Base-by-base conservation (phyloP, 2,113 vertebrate species). In the Dolichotis patagonum region DNA sequence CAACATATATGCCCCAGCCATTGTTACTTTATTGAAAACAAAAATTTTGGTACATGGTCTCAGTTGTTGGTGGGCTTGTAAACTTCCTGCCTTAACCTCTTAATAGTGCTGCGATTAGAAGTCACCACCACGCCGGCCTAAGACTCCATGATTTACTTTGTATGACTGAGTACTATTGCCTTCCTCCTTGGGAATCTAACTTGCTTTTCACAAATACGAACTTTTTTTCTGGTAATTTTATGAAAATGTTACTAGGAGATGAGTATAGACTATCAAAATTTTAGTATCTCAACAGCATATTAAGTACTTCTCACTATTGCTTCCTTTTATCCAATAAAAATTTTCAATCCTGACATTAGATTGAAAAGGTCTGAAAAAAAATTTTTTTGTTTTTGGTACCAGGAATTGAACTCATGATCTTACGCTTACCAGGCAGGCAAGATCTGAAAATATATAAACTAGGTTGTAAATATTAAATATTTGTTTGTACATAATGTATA, bases 151-250 rank as follows among this genome's bases (percentile, higher is more conserved):
- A 75, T 65, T 28, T 92, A 32, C 80, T 96, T 92, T 78, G 30
- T 2, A 3, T 46, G 92, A 87, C 0, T 78, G 43, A 58, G 12
- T 91, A 81, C 5, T 82, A 63, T 19, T 7, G 78, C 1, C 11
- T 94, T 96, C 32, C 13, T 78, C 7, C 35, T 69, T 16, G 12
- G 35, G 58, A 80, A 88, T 89, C 77, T 91, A 43, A 85, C 32
- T 80, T 73, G 78, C 19, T 92, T 91, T 92, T 41, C 71, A 94
- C 4, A 92, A 82, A 81, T 43, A 24, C 24, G 60, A 95, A 85
- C 26, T 82, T 7, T 63, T 54, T 58, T 35, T 30, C 35, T n/a
- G 43, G 8, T 71, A 52, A 87, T 82, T 91, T 93, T 85, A 91
- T 46, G 95, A 95, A 91, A 91, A 78, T 3, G 32, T 80, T 77